Evolutionary conservation across 2,888 invertebrate species (phyloP), one percentile per base, ranked within the genome.

Genomic region (Lycocerus yunnanus): DNA sequence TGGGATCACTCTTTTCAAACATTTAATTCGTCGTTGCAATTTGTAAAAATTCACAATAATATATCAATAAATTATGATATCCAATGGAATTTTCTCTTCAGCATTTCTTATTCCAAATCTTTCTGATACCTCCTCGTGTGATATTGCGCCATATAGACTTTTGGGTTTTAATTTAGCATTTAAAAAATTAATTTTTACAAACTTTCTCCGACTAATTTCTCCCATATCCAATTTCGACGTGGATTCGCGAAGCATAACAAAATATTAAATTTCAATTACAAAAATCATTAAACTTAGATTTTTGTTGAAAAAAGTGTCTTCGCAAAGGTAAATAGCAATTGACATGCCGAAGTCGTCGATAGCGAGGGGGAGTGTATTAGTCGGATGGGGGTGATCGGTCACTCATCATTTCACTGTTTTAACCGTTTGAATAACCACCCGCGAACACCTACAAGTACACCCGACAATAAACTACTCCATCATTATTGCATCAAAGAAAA

Each of bases 311-410:
- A 61, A 63, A 63, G 20, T 63, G 8, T 63, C 20, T n/a, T 66
- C 20, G 20, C 10, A 66, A 20, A 66, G 27, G 82, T 63, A 63
- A 84, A 82, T 82, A 80, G 83, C 81, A 84, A 82, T 83, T 82
- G 84, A 83, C 84, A 85, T 83, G 83, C 83, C 78, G 73, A 71
- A 18, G 74, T 66, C 77, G 79, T 76, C 80, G 80, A 83, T 80
- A 83, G 80, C 78, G 81, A 76, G 81, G 61, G 80, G 79, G 83
- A 78, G 78, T 78, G 75, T 76, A 80, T 77, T 79, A 77, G 76
- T 77, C 80, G 79, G 81, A 78, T 81, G 82, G 81, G 83, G 84
- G 83, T 84, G 83, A 83, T 83, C 83, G 84, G 84, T 84, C 84
- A 84, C 81, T 83, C 83, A 81, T 80, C 76, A 78, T 74, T 80